Base-by-base conservation (phyloP, 2,797 vertebrate species). In the Trichosurus vulpecula region DNA sequence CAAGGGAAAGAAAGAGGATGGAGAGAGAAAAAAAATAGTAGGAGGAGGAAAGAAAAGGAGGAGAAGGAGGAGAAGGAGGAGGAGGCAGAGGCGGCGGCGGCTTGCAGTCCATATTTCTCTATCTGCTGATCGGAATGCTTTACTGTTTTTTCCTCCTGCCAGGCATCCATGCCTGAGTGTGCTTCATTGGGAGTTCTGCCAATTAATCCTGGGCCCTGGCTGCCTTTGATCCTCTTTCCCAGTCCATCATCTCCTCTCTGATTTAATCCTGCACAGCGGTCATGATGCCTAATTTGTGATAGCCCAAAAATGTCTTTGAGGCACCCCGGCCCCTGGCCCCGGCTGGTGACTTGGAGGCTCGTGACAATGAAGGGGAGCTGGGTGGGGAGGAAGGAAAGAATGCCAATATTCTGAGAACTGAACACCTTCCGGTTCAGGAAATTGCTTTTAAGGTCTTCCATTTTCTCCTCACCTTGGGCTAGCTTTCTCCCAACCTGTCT, bases 171-270 rank as follows among this genome's bases (percentile, higher is more conserved):
- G 95, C 96, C 95, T 61, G 74, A 87, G 94, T 54, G 93, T 97
- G 94, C 94, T 93, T 95, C 94, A n/a, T 92, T 31, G 96, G 96
- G 96, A 97, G 94, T 90, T 95, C 94, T 93, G 97, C 97, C 97
- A 94, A 41, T 58, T 66, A 31, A 53, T 31, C 54, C 93, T 81
- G 90, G 90, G 90, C 92, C 92, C 57, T 14, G 57, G 89, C 11
- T 55, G 11, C 89, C 97, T 98, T 96, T 97, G 97, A 98, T 96
- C 94, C 58, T 89, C 91, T 27, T 87, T 35, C n/a, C 6, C 57
- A 74, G 81, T 61, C 96, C 54, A 30, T 53, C 54, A 30, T 53
- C 91, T 93, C 93, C 91, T 94, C 57, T 92, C 93, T 66, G 92
- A 90, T 51, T 94, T 57, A 97, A 96, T 91, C 96, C 55, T 52